A percentile compares a stretch with the other conserved stretches of the same genome.
Conservation (phyloP, 2,797 vertebrate species). For the Sebastiscus tertius region DNA sequence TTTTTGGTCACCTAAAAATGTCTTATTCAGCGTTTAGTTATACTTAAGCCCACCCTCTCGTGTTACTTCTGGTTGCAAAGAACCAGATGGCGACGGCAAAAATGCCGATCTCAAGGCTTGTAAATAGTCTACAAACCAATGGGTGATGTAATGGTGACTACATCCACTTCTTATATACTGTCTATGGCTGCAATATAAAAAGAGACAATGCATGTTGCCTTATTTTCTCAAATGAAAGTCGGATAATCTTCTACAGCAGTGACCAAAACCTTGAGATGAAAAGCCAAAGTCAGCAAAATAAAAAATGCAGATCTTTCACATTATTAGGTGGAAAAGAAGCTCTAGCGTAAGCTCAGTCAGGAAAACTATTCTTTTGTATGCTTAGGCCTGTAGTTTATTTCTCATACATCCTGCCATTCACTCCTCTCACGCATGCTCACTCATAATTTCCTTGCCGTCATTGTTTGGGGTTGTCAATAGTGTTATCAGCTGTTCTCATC, state of each 20-base stretch:
- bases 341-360: neutral
- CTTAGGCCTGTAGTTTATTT: neutral
- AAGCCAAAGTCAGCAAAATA: neutral
- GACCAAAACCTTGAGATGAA: neutral
- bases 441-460: neutral
- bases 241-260: neutral
- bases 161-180: too few relatives aligned
- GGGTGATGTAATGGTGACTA: too few relatives aligned
- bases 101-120: too few relatives aligned
- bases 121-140: too few relatives aligned
- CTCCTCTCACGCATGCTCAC: neutral
- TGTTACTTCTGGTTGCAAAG: too few relatives aligned
- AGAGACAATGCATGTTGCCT: neutral
- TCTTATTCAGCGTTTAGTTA: too few relatives aligned
- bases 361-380: neutral
- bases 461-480: neutral
- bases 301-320: neutral
- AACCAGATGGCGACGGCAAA: too few relatives aligned
- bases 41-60: too few relatives aligned
- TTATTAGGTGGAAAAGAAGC: neutral
- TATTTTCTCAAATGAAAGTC: neutral
- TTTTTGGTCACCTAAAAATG: too few relatives aligned
- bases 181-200: neutral
- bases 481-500: neutral
- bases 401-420: neutral